Base-by-base conservation (phyloP, 2,113 vertebrate species). In the Seriola aureovittata region DNA sequence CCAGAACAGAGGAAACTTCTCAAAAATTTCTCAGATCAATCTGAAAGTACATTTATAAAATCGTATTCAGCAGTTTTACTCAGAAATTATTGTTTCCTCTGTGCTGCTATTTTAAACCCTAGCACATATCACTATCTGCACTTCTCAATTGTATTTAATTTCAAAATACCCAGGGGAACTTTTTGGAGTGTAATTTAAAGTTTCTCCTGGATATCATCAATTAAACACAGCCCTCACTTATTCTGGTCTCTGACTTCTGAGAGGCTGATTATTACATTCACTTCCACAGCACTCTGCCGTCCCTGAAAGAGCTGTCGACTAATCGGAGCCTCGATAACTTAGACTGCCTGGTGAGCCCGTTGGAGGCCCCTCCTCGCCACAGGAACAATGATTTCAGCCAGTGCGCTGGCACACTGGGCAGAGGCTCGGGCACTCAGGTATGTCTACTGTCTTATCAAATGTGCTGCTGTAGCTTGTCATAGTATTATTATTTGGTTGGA, bases 291-390 rank as follows among this genome's bases (percentile, higher is more conserved):
- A 91, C 94, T 82, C 93, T 96, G 88, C 95, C 95, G 0, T 96
- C 93, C 40, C 88, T 96, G 80, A 94, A 95, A 81, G 95, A 96
- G 91, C 87, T 91, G 87, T 86, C 95, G 75, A 95, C 92, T 69
- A 95, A 94, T 91, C 98, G 98, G 93, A 99, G 98, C 91, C 95
- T 99, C 78, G 98, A 99, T 91, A 97, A 96, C 92, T 93, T 99
- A 85, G 98, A 99, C 92, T 99, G 97, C 68, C 95, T 99, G 1
- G 97, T 98, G 88, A 97, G 97, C 86, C 95, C 96, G 13, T 82
- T 96, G 88, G 96, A 97, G 82, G 96, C 95, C n/a, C 96, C 96
- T 71, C 97, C 96, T 83, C 95, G 94, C 0, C 95, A 96, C 92
- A 97, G 97, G 96, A 97, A 97, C 82, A 96, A 95, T 76, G 97